Evolutionary conservation across 2,797 vertebrate genomes (phyloP), one percentile per base, ranked within the genome.

Genomic region (Falco biarmicus): DNA sequence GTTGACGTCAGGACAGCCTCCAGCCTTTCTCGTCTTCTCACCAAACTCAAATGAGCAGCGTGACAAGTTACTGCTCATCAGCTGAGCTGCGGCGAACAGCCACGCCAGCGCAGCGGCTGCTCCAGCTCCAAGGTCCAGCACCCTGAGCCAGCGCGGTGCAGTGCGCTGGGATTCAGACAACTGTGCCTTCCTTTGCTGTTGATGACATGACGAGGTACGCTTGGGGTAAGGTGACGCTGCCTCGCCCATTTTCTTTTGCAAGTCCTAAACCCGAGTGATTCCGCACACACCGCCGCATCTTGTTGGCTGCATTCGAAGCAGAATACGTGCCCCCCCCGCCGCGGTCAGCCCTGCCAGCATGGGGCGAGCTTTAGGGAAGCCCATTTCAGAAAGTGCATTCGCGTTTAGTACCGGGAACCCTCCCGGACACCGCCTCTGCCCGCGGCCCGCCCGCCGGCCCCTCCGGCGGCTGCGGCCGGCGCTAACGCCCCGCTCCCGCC

Each of bases 301-400:
- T 4, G 39, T 60, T 29, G 29, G 43, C 2, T 9, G 6, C 0
- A 1, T 4, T 34, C 84, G 11, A 15, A n/a, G 45, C 32, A 22
- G 24, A 41, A 61, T 2, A 26, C 34, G 2, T 13, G 11, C 50
- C 34, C 34, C 34, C 17, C 53, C 15, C 39, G 11, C 39, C 39
- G 41, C 0, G 47, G 5, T 3, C 18, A 17, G 25, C 5, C 5
- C 1, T 1, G 37, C 2, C 79, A 4, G 76, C 79, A 13, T 0
- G 4, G 26, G 6, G 10, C 61, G 18, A 41, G 3, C 10, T 7
- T 1, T 0, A 13, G 54, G 13, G 45, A 50, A 16, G 8, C n/a
- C 45, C 34, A 37, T n/a, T 37, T 45, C 65, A 32, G 51, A 43
- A 39, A 78, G 57, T 3, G 53, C 29, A 2, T 31, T 15, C 17